Conservation (phyloP, 2,797 vertebrate species). For the Urophycis tenuis region DNA sequence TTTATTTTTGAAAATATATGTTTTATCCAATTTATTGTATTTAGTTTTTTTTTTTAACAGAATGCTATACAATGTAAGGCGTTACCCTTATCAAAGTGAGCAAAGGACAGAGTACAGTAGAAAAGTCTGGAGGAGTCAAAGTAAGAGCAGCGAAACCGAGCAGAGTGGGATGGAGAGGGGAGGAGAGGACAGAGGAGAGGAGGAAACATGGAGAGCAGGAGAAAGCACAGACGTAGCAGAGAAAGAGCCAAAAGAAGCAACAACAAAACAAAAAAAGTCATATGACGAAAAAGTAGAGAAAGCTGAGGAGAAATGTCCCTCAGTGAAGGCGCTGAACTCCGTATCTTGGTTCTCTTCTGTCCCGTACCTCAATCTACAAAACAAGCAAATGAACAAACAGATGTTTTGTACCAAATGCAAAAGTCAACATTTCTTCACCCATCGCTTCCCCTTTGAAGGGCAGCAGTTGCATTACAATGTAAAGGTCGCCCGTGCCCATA, state of each 20-base stretch:
- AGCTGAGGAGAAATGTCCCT: slow-evolving; percentile 44
- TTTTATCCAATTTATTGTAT: slow-evolving; percentile 56
- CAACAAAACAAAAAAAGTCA: not conserved
- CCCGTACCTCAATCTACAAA: slow-evolving; percentile 66
- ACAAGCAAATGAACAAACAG: slow-evolving; percentile 6
- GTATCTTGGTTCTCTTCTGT: slow-evolving; percentile 63
- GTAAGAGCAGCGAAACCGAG: slow-evolving; percentile 9
- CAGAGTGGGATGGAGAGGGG: not conserved
- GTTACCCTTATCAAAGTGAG: slow-evolving; percentile 31
- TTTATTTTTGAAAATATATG: slow-evolving; percentile 61
- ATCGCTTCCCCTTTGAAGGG: not conserved
- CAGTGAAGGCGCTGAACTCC: slow-evolving; percentile 67
- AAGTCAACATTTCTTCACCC: not conserved
- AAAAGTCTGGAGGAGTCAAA: slow-evolving; percentile 20
- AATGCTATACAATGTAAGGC: slow-evolving; percentile 65
- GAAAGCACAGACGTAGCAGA: not conserved
- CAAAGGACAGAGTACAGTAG: slow-evolving; percentile 26
- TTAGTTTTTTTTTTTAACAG: slow-evolving; percentile 52
- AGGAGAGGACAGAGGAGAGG: not conserved
- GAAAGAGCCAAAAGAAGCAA: not conserved
- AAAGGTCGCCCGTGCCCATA: too few relatives aligned
- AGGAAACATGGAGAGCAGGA: not conserved
- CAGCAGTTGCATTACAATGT: too few relatives aligned
- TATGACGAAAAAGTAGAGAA: slow-evolving; percentile 8
- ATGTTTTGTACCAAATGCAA: not conserved